phyloP scores from a whole-genome alignment of 2,888 invertebrate genomes.

The Tetranychus piercei region DNA sequence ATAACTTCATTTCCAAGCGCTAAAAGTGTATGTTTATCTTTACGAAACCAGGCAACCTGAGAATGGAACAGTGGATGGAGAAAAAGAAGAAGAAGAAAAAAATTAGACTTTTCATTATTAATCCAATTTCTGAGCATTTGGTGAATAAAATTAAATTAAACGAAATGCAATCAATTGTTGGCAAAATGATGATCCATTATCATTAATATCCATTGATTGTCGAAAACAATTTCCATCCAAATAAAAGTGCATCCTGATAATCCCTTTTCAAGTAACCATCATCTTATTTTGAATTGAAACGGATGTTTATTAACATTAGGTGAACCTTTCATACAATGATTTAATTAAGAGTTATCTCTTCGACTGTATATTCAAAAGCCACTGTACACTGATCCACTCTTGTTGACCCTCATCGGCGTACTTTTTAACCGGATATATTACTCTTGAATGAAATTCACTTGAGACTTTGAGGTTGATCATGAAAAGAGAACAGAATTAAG shows the following conservation, averaged over 20 bases:
- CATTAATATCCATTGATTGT: no score
- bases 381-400: no score
- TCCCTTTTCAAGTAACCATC: neutral
- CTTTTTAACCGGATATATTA: neutral
- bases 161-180: no score
- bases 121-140: neutral
- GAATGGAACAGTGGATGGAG: neutral
- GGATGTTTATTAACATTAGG: neutral
- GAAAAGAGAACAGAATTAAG: neutral
- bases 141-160: neutral
- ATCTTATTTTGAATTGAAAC: neutral
- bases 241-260: neutral
- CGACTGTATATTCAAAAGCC: neutral
- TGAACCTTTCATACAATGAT: neutral
- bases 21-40: slow-evolving; percentile 68
- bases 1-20: slow-evolving; percentile 25
- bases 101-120: neutral
- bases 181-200: no score
- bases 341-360: neutral
- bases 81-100: neutral
- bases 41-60: slow-evolving; percentile 89
- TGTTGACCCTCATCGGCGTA: neutral
- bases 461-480: neutral
- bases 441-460: neutral
- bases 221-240: no score